These are phyloP conservation scores for Eleutherodactylus coqui DNA, from an alignment of 2,797 vertebrate genomes.

Conservation along the genomic window DNA sequence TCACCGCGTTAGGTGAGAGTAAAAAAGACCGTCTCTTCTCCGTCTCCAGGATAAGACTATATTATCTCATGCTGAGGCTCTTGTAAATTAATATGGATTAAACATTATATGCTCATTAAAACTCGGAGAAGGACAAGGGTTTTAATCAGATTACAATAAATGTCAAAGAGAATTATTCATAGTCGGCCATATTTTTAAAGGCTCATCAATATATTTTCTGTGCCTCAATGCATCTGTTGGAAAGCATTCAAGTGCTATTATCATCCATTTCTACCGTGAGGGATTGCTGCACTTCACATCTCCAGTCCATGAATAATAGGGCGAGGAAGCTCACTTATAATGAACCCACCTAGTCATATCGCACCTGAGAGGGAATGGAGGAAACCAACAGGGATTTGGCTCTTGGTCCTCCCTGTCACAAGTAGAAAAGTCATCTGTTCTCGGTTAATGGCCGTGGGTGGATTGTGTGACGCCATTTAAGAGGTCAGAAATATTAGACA, in stretches of 20 bases:
- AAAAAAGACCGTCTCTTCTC: neutral
- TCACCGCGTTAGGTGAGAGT: neutral
- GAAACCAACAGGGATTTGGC: neutral
- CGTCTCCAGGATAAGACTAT: conserved; percentile 21
- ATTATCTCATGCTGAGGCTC: conserved; percentile 40
- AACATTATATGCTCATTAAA: conserved; percentile 67
- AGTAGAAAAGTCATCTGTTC: conserved; percentile 3
- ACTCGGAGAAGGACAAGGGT: conserved; percentile 63
- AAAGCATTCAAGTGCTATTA: conserved; percentile 57
- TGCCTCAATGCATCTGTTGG: conserved; percentile 58
- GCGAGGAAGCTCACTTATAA: neutral
- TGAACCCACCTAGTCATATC: neutral
- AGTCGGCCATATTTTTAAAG: conserved; percentile 58
- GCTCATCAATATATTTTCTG: conserved; percentile 59
- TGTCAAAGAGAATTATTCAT: conserved; percentile 61
- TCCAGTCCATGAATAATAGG: neutral
- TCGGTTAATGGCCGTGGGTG: neutral
- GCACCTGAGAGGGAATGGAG: neutral
- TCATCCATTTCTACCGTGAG: conserved; percentile 21
- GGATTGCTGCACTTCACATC: conserved; percentile 27
- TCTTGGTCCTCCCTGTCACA: neutral
- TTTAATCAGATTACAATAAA: conserved; percentile 67
- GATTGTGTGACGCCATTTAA: neutral
- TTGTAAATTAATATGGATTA: conserved; percentile 61
- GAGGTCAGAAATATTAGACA: conserved; percentile 10